Conservation (phyloP, 1,140 invertebrate species). For the Sarcophaga bullata region DNA sequence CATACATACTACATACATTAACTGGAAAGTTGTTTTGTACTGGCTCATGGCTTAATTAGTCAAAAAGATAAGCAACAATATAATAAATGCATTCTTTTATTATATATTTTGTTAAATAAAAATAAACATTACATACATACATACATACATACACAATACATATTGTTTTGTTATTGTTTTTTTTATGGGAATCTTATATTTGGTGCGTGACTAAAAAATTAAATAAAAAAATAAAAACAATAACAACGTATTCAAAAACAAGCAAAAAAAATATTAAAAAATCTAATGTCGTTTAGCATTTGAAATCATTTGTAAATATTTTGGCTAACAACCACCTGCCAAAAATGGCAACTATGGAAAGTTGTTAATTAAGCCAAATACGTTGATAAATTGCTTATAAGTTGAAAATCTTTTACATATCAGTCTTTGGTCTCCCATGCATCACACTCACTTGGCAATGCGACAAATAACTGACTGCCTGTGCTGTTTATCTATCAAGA, state of each 20-base stretch:
- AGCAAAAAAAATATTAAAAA: not conserved
- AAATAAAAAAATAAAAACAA: not conserved
- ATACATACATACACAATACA: too few species aligned
- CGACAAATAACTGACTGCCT: too few species aligned
- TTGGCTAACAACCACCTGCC: not conserved
- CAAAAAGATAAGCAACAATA: too few species aligned
- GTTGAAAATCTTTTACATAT: not conserved
- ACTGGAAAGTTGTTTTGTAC: too few species aligned
- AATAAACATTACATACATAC: too few species aligned
- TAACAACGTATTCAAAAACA: too few species aligned
- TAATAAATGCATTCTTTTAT: not conserved
- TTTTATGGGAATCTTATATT: conserved; percentile 13
- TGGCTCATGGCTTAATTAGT: too few species aligned
- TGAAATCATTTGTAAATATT: not conserved
- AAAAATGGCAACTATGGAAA: conserved; percentile 23
- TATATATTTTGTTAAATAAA: not conserved
- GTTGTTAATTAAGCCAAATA: not conserved
- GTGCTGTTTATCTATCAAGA: too few species aligned
- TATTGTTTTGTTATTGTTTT: not conserved
- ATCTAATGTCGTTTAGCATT: not conserved
- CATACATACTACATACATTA: too few species aligned
- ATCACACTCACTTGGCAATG: too few species aligned
- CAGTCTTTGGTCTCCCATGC: not conserved
- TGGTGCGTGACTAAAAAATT: conserved; percentile 7
- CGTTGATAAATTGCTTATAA: not conserved